Percentiles rank a stretch among this genome's conserved stretches.
phyloP scores from a whole-genome alignment of 2,113 vertebrate genomes.

The Periophthalmodon schlosseri region DNA sequence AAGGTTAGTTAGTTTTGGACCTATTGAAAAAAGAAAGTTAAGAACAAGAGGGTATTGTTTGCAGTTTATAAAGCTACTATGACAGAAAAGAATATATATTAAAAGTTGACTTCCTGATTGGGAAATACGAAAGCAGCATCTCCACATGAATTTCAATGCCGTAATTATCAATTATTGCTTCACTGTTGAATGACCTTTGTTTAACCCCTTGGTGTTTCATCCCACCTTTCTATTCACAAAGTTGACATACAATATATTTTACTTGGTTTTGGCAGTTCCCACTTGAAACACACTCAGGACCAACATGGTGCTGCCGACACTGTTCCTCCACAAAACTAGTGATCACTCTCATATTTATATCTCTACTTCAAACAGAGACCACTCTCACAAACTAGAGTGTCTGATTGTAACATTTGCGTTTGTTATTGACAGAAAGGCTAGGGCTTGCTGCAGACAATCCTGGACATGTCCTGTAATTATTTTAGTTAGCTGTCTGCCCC shows the following conservation, averaged over 20 bases:
- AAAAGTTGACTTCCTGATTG: neutral
- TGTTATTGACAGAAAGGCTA: conserved; percentile 13
- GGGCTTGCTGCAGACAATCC: conserved; percentile 38
- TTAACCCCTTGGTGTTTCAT: neutral
- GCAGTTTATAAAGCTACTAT: neutral
- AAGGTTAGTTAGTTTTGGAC: conserved; percentile 2
- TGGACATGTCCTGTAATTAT: conserved; percentile 11
- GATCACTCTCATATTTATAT: conserved; percentile 18
- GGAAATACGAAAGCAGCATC: neutral
- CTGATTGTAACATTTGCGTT: neutral
- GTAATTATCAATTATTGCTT: conserved; percentile 1
- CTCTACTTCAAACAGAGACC: conserved; percentile 20
- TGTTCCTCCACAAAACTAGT: conserved; percentile 41
- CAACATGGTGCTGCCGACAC: conserved; percentile 50
- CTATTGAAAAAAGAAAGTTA: conserved; percentile 2
- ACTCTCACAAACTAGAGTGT: conserved; percentile 16
- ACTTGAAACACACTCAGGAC: conserved; percentile 49
- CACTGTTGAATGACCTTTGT: neutral
- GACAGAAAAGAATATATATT: neutral
- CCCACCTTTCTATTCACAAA: neutral
- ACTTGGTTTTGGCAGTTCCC: conserved; percentile 18
- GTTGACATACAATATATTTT: neutral
- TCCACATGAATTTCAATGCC: neutral
- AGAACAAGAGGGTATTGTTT: neutral
- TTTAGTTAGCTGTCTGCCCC: conserved; percentile 12